phyloP scores from a whole-genome alignment of 2,888 invertebrate species.

The Eubasilissa splendida region DNA sequence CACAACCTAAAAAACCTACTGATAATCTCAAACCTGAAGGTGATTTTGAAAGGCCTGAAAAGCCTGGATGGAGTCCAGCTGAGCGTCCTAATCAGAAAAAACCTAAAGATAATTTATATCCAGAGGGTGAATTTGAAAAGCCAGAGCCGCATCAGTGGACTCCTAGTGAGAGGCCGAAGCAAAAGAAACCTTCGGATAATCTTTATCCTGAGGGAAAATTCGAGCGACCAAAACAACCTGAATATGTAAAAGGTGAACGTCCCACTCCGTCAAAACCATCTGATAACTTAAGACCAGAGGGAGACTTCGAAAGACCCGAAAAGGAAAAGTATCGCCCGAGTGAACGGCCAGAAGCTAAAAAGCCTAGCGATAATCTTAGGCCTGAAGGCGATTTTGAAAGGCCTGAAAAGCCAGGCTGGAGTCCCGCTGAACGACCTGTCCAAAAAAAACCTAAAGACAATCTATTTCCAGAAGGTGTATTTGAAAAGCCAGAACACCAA shows the following conservation, averaged over 20 bases:
- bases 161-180: slow-evolving; percentile 65
- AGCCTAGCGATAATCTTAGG: slow-evolving; percentile 62
- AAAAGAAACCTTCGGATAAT: slow-evolving; percentile 68
- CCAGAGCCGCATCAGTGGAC: slow-evolving; percentile 61
- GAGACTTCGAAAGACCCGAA: slow-evolving; percentile 63
- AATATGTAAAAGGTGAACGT: slow-evolving; percentile 65
- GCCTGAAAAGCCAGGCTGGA: slow-evolving; percentile 61
- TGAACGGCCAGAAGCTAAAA: slow-evolving; percentile 61
- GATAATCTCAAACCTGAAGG: slow-evolving; percentile 72
- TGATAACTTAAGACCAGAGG: slow-evolving; percentile 62
- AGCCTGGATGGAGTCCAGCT: slow-evolving; percentile 69
- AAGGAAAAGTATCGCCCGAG: slow-evolving; percentile 61
- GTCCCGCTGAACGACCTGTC: slow-evolving; percentile 63
- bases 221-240: slow-evolving; percentile 62
- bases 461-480: slow-evolving; percentile 62
- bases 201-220: slow-evolving; percentile 64
- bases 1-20: slow-evolving; percentile 64
- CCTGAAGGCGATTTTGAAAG: slow-evolving; percentile 63
- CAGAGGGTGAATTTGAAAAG: slow-evolving; percentile 66
- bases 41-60: slow-evolving; percentile 69
- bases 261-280: slow-evolving; percentile 63
- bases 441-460: slow-evolving; percentile 69
- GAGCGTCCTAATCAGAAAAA: slow-evolving; percentile 62
- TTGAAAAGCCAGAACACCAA: slow-evolving; percentile 64
- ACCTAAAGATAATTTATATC: slow-evolving; percentile 66